A percentile compares a stretch with the other conserved stretches of the same genome.
Evolutionary conservation across 2,888 invertebrate genomes (phyloP).

Genomic region (Ischnura elegans): DNA sequence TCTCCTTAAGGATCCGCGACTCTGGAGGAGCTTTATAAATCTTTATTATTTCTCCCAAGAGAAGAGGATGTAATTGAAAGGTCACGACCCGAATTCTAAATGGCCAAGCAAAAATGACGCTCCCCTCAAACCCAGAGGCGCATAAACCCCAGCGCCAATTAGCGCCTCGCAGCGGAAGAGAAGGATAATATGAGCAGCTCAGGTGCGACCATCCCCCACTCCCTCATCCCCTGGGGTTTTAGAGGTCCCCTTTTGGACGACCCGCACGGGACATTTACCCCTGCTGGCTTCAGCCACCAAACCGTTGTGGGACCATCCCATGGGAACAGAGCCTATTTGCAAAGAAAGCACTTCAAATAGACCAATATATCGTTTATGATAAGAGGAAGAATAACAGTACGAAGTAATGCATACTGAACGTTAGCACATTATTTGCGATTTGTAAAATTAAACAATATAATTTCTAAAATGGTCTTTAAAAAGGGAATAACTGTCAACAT

Average conservation of each 20-base stretch:
- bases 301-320: too few species aligned
- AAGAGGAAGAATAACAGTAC: too few species aligned
- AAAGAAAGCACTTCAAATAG: too few species aligned
- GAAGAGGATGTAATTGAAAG: neutral
- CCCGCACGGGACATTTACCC: too few species aligned
- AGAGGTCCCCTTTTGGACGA: neutral
- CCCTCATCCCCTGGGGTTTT: neutral
- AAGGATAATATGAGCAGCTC: neutral
- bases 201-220: neutral
- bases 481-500: too few species aligned
- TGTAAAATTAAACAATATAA: too few species aligned
- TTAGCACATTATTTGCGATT: too few species aligned
- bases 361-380: too few species aligned
- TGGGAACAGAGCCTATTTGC: too few species aligned
- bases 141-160: conserved; percentile 8
- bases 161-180: neutral
- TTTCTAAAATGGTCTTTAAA: too few species aligned
- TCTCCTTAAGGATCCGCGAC: neutral
- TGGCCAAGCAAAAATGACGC: neutral
- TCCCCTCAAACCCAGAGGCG: neutral
- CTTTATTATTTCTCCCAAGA: neutral
- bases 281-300: too few species aligned
- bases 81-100: neutral
- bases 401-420: too few species aligned
- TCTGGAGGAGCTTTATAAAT: neutral